Base-by-base conservation (phyloP, 2,888 invertebrate species). In the Melinaea menophilus region DNA sequence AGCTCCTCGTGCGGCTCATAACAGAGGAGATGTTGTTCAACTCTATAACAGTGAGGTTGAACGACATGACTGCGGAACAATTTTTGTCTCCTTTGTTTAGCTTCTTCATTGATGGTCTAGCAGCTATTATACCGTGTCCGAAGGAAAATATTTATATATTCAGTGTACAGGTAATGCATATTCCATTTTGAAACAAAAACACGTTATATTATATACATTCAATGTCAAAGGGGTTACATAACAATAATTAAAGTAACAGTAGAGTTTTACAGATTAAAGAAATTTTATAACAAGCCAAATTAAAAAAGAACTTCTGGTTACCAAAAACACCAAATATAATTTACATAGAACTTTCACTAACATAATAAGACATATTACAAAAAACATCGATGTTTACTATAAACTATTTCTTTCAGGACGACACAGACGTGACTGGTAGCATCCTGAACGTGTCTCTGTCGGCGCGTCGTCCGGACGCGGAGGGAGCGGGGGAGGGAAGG, bases 401-500 rank as follows among this genome's bases (percentile, higher is more conserved):
- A 22, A 22, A 22, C 1, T 22, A 48, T 22, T 46, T 35, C 31
- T 63, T 71, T 0, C 85, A 96, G 92, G 97, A 98, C 78, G 98
- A 98, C 79, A 96, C 96, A 0, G 98, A 98, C 77, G 96, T 97
- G 0, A 94, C 94, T 3, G 94, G 95, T 0, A 95, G 95, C 79
- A 96, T 98, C 62, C 84, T 99, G 31, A 99, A 99, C 82, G 96
- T 99, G 1, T 98, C 98, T 71, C 98, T 99, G 82, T 97, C 98
- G 0, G 97, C 98, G 0, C 92, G 94, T 64, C 91, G 95, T 41
- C 95, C 96, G 0, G 97, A 96, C 68, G 94, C 96, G 0, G 94
- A 95, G 2, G 41, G 88, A 0, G 84, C 0, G 92, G 92, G 11
- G 95, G 95, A 64, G 93, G 93, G 69, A 64, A 75, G 0, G 31